Conservation (phyloP, 1,140 invertebrate genomes). For the Drosophila micromelanica region DNA sequence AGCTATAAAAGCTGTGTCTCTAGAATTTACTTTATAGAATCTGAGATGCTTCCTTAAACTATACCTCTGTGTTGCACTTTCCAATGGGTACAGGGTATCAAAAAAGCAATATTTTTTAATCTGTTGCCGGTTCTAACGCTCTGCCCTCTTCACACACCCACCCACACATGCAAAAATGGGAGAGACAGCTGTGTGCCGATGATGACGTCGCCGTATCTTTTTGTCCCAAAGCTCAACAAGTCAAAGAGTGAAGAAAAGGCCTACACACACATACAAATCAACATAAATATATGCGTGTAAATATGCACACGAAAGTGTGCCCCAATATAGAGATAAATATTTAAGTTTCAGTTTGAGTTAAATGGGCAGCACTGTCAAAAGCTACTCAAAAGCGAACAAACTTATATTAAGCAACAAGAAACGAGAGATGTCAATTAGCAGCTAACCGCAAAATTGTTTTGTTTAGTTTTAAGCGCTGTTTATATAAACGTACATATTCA, state of each 20-base stretch:
- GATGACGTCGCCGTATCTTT: constrained; percentile 44
- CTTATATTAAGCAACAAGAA: constrained; percentile 42
- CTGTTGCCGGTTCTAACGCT: constrained; percentile 62
- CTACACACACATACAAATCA: constrained; percentile 18
- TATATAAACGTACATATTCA: constrained; percentile 5
- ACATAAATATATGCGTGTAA: background rate
- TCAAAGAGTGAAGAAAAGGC: constrained; percentile 35
- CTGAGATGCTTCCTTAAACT: too few relatives aligned
- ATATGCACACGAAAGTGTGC: constrained; percentile 47
- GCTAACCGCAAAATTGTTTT: constrained; percentile 62
- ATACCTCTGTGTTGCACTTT: too few relatives aligned
- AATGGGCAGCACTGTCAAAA: constrained; percentile 55
- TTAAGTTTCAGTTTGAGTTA: constrained; percentile 46
- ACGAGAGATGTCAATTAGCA: constrained; percentile 70
- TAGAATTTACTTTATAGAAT: too few relatives aligned
- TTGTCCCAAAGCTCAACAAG: constrained; percentile 47
- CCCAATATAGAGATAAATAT: constrained; percentile 40
- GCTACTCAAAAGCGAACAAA: constrained; percentile 42
- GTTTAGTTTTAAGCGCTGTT: constrained; percentile 11
- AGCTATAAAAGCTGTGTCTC: too few relatives aligned
- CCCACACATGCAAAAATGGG: constrained; percentile 20
- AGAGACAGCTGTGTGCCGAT: constrained; percentile 22
- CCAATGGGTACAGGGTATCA: background rate
- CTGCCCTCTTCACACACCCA: constrained; percentile 27
- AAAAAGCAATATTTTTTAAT: constrained; percentile 68